phyloP scores from a whole-genome alignment of 2,888 invertebrate species.

The Drosophila kanekoi region DNA sequence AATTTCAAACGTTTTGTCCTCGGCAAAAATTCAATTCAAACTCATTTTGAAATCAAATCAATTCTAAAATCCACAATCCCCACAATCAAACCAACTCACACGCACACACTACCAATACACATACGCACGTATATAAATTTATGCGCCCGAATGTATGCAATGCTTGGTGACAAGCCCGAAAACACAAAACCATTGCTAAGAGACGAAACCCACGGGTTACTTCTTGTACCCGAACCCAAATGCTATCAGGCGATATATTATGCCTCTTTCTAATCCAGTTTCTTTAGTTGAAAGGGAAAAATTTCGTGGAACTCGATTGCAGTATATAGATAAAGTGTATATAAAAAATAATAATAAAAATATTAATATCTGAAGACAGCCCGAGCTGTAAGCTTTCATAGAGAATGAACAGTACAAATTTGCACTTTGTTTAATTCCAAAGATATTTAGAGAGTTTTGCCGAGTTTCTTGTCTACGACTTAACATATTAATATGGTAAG shows the following conservation, averaged over 20 bases:
- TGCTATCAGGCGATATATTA: slow-evolving; percentile 18
- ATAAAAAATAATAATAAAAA: no score
- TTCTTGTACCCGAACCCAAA: slow-evolving; percentile 35
- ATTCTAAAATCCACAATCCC: slow-evolving; percentile 76
- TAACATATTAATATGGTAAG: no score
- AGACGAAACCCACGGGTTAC: slow-evolving; percentile 24
- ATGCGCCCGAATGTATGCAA: slow-evolving; percentile 67
- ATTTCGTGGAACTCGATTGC: neutral
- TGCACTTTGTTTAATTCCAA: no score
- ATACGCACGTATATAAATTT: slow-evolving; percentile 57
- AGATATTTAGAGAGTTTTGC: no score
- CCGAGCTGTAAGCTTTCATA: no score
- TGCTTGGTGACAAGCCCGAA: slow-evolving; percentile 69
- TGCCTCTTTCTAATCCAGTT: slow-evolving; percentile 3
- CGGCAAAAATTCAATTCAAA: slow-evolving; percentile 78
- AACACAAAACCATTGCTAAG: slow-evolving; percentile 75
- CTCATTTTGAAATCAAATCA: slow-evolving; percentile 81
- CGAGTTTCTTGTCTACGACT: no score
- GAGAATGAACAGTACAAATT: no score
- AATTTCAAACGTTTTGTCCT: slow-evolving; percentile 81
- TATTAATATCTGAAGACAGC: no score
- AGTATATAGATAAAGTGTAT: neutral
- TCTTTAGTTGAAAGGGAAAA: neutral
- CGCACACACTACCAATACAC: slow-evolving; percentile 23
- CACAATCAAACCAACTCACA: slow-evolving; percentile 56